phyloP scores from a whole-genome alignment of 1,140 invertebrate species.

The Aricia agestis region DNA sequence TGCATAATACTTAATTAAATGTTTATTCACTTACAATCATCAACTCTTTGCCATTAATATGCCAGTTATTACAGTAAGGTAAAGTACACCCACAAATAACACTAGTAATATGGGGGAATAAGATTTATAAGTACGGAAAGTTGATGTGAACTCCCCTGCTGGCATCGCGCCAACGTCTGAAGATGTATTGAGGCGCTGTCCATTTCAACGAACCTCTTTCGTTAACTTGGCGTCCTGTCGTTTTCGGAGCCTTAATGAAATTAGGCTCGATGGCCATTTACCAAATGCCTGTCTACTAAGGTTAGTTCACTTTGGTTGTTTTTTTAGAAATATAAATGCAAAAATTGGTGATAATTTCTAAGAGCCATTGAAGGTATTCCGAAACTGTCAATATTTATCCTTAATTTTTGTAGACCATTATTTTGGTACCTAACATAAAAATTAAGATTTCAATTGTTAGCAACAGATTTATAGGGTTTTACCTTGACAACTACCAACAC shows the following conservation, averaged over 20 bases:
- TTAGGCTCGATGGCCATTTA: neutral
- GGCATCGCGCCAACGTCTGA: neutral
- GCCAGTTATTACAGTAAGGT: neutral
- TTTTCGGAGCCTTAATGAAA: neutral
- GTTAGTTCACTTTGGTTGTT: neutral
- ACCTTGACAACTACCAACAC: too few species aligned
- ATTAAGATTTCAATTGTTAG: too few species aligned
- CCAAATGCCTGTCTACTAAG: neutral
- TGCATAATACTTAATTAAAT: too few species aligned
- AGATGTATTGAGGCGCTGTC: neutral
- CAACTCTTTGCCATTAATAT: too few species aligned
- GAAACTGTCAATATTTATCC: too few species aligned
- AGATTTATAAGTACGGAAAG: neutral
- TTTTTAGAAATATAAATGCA: neutral
- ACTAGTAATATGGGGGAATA: neutral
- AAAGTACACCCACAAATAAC: too few species aligned
- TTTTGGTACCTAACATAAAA: too few species aligned
- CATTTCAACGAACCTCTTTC: neutral
- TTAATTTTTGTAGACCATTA: too few species aligned
- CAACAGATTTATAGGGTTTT: too few species aligned
- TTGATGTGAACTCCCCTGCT: neutral
- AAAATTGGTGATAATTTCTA: too few species aligned
- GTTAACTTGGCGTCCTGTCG: neutral
- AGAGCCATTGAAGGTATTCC: too few species aligned
- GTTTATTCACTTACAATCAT: too few species aligned